phyloP scores from a whole-genome alignment of 2,797 vertebrate species.

The Uromys caudimaculatus region DNA sequence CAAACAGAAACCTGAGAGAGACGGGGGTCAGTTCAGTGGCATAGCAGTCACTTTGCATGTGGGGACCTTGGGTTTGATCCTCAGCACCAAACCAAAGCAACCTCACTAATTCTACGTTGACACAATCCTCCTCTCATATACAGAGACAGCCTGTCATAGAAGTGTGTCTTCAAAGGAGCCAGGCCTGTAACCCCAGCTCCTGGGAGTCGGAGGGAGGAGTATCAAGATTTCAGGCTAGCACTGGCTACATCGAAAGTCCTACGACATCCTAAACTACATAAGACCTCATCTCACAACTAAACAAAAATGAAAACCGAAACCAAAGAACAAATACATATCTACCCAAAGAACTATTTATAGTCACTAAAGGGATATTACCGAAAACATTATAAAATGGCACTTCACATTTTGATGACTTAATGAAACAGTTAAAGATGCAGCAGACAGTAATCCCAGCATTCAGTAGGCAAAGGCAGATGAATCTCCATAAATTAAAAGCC shows the following conservation, averaged over 20 bases:
- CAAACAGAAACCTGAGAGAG: not conserved
- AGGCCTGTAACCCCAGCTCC: not conserved
- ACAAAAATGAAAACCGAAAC: not conserved
- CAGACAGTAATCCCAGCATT: not conserved
- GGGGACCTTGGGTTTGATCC: not conserved
- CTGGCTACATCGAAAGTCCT: no score
- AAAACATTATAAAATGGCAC: slow-evolving; percentile 40
- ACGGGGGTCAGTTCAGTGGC: not conserved
- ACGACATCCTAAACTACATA: not conserved
- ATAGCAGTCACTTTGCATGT: not conserved
- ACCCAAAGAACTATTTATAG: slow-evolving; percentile 39
- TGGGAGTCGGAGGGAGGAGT: not conserved
- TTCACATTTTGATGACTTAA: slow-evolving; percentile 6
- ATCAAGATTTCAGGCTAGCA: not conserved
- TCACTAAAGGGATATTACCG: slow-evolving; percentile 40
- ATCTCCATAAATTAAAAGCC: not conserved
- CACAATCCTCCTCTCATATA: not conserved
- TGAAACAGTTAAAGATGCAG: not conserved
- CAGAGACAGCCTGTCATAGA: slow-evolving; percentile 1
- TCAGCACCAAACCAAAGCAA: not conserved
- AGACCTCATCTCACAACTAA: not conserved
- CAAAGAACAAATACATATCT: not conserved
- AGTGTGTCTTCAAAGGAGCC: not conserved
- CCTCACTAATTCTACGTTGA: not conserved
- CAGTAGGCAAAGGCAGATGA: not conserved